These are phyloP conservation scores for Lethenteron camtschaticum DNA, from an alignment of 2,113 vertebrate species.

Conservation along the genomic window DNA sequence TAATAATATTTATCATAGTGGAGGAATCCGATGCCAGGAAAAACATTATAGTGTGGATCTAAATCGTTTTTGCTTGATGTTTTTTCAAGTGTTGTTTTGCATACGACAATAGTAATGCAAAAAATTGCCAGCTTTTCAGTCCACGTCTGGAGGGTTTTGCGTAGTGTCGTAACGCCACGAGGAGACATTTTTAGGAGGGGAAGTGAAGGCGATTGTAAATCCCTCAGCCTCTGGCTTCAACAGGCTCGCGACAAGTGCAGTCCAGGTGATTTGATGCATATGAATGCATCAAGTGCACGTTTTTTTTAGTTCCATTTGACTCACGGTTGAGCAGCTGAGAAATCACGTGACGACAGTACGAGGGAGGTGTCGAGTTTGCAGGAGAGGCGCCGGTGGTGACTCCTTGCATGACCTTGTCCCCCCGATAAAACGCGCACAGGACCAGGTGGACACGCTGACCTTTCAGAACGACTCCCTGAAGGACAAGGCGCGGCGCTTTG, in stretches of 20 bases:
- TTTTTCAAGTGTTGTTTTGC: background rate
- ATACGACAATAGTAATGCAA: no score
- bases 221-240: no score
- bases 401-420: background rate
- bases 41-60: background rate
- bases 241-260: no score
- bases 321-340: accelerated
- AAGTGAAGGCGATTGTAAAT: no score
- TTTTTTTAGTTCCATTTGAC: background rate
- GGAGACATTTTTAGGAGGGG: no score
- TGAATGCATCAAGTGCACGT: no score
- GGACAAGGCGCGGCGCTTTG: conserved; percentile 70
- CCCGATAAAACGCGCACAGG: conserved; percentile 23
- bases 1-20: background rate
- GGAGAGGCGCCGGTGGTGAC: background rate
- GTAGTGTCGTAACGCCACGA: no score
- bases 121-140: no score
- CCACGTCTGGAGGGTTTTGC: no score
- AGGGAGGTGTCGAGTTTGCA: background rate
- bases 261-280: no score
- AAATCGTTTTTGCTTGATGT: background rate
- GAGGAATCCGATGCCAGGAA: background rate
- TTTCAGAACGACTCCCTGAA: conserved; percentile 77
- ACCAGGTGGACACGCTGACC: conserved; percentile 85
- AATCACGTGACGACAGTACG: background rate